Conservation (phyloP, 2,113 vertebrate genomes). For the Bungarus multicinctus region DNA sequence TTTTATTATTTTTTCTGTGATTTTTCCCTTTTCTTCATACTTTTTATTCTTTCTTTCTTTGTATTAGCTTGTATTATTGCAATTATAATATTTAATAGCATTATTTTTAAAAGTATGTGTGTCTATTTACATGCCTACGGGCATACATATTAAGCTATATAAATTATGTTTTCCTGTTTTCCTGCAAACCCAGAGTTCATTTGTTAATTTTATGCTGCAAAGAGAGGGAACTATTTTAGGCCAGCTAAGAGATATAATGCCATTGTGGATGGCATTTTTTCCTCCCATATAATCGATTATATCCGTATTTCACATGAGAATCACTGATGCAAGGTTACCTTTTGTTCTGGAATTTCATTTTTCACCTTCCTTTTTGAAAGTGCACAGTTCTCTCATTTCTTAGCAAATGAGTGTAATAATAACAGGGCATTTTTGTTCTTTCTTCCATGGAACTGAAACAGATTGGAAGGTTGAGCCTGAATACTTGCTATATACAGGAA, state of each 20-base stretch:
- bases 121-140: background rate
- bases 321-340: slow-evolving; percentile 20
- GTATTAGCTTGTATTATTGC: background rate
- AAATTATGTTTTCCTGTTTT: slow-evolving; percentile 11
- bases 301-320: background rate
- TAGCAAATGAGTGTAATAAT: background rate
- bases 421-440: slow-evolving; percentile 22
- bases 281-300: slow-evolving; percentile 21
- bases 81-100: background rate
- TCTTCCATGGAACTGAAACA: slow-evolving; percentile 22
- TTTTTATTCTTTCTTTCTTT: background rate
- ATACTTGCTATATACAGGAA: background rate
- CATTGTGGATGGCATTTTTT: slow-evolving; percentile 30
- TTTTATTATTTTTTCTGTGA: background rate
- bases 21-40: background rate
- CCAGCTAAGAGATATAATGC: slow-evolving; percentile 27
- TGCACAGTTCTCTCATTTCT: slow-evolving; percentile 25
- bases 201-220: slow-evolving; percentile 4
- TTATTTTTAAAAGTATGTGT: background rate
- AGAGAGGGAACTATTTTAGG: slow-evolving; percentile 42
- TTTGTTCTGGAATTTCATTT: slow-evolving; percentile 43
- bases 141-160: slow-evolving; percentile 15
- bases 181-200: background rate
- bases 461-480: background rate
- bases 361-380: slow-evolving; percentile 33